These are phyloP conservation scores for Spisula solida DNA, from an alignment of 2,888 invertebrate genomes.

Conservation along the genomic window DNA sequence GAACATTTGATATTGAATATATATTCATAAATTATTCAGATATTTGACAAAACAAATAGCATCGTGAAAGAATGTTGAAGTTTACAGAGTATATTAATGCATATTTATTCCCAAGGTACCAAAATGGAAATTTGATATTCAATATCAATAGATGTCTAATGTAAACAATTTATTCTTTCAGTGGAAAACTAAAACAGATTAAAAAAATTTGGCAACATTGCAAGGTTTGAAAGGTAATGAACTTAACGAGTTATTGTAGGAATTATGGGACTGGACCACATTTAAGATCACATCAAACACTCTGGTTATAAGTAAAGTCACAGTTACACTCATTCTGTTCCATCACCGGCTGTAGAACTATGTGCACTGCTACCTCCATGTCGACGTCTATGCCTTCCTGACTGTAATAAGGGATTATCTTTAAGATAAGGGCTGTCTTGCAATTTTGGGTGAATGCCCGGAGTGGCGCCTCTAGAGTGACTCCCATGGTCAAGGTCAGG, in stretches of 20 bases:
- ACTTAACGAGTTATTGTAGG: background rate
- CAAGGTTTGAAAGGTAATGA: background rate
- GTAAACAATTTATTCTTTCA: too few relatives aligned
- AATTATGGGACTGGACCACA: background rate
- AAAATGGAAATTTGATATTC: too few relatives aligned
- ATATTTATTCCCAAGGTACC: too few relatives aligned
- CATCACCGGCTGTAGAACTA: background rate
- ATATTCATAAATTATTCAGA: too few relatives aligned
- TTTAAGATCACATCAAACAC: slow-evolving; percentile 36
- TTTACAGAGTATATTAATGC: too few relatives aligned
- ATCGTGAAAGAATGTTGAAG: too few relatives aligned
- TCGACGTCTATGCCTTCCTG: slow-evolving; percentile 50
- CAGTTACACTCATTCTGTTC: slow-evolving; percentile 45
- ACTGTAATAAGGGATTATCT: slow-evolving; percentile 57
- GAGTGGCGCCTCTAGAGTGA: slow-evolving; percentile 15
- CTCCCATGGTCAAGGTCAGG: background rate
- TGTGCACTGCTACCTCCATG: slow-evolving; percentile 49
- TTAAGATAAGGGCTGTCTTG: slow-evolving; percentile 62
- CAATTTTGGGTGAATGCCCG: slow-evolving; percentile 54
- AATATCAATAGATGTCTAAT: too few relatives aligned
- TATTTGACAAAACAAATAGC: too few relatives aligned
- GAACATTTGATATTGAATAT: too few relatives aligned
- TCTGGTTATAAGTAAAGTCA: slow-evolving; percentile 66
- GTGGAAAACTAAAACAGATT: too few relatives aligned
- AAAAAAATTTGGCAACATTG: background rate